Percentiles rank a stretch among this genome's conserved stretches.
These are phyloP conservation scores for Lampris incognitus DNA, from an alignment of 2,113 vertebrate species.

Conservation along the genomic window DNA sequence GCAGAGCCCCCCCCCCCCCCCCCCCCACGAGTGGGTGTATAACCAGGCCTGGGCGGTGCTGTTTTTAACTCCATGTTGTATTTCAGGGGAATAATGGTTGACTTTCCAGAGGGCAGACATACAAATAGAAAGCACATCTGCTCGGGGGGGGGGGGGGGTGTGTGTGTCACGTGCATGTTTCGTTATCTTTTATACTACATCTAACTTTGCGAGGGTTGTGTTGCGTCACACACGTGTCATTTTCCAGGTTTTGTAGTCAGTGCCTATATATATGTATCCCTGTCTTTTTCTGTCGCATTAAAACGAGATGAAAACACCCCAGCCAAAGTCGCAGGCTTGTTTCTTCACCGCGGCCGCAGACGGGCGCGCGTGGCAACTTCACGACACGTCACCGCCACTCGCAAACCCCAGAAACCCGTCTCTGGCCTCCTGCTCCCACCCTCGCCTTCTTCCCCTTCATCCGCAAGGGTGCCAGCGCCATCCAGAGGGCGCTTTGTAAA, in stretches of 20 bases:
- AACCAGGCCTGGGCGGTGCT: neutral
- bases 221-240: slow-evolving; percentile 32
- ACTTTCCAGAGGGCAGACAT: neutral
- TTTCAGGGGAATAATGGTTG: neutral
- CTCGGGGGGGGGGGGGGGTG: no score
- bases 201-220: slow-evolving; percentile 17
- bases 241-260: slow-evolving; percentile 20
- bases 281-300: slow-evolving; percentile 14
- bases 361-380: slow-evolving; percentile 17
- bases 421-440: slow-evolving; percentile 3
- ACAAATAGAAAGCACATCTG: neutral
- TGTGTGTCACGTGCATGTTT: slow-evolving; percentile 37
- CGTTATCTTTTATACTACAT: slow-evolving; percentile 33
- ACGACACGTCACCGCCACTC: slow-evolving; percentile 27
- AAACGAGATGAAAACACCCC: slow-evolving; percentile 56
- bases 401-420: slow-evolving; percentile 16
- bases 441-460: slow-evolving; percentile 8
- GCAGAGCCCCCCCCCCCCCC: no score
- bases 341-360: no score
- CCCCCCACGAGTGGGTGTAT: no score
- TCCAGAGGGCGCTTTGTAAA: slow-evolving; percentile 85
- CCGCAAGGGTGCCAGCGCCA: slow-evolving; percentile 80
- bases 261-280: slow-evolving; percentile 27
- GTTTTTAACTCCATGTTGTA: slow-evolving; percentile 6
- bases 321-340: no score